Evolutionary conservation across 2,113 vertebrate genomes (phyloP).

Genomic region (Bucco capensis): DNA sequence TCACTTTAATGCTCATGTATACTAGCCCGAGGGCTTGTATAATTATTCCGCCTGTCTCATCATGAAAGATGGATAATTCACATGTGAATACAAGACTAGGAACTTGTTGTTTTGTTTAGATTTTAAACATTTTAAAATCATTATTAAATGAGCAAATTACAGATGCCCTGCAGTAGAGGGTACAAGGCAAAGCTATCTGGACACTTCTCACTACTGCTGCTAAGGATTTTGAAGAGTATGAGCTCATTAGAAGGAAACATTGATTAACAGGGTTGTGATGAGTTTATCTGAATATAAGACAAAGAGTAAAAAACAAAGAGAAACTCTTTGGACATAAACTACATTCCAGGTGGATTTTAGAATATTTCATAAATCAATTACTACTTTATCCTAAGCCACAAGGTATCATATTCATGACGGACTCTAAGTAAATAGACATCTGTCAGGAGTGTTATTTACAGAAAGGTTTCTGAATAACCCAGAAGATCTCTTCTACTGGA

Average conservation of each 20-base stretch:
- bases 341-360: background rate
- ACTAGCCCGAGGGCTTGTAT: slow-evolving; percentile 20
- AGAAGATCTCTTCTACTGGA: background rate
- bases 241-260: background rate
- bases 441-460: background rate
- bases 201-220: background rate
- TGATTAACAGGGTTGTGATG: background rate
- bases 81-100: slow-evolving; percentile 53
- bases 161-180: slow-evolving; percentile 22
- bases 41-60: slow-evolving; percentile 56
- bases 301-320: background rate
- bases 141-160: slow-evolving; percentile 55
- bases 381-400: background rate
- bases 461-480: background rate
- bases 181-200: background rate
- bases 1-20: slow-evolving; percentile 35
- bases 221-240: background rate
- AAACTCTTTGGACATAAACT: background rate
- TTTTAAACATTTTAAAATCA: slow-evolving; percentile 39
- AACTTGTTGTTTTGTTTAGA: slow-evolving; percentile 59
- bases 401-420: background rate
- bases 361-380: background rate
- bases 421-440: background rate
- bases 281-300: background rate
- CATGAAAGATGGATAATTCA: slow-evolving; percentile 41